Evolutionary conservation across 2,113 vertebrate genomes (phyloP), one percentile per base, ranked within the genome.

Genomic region (Peromyscus polionotus): DNA sequence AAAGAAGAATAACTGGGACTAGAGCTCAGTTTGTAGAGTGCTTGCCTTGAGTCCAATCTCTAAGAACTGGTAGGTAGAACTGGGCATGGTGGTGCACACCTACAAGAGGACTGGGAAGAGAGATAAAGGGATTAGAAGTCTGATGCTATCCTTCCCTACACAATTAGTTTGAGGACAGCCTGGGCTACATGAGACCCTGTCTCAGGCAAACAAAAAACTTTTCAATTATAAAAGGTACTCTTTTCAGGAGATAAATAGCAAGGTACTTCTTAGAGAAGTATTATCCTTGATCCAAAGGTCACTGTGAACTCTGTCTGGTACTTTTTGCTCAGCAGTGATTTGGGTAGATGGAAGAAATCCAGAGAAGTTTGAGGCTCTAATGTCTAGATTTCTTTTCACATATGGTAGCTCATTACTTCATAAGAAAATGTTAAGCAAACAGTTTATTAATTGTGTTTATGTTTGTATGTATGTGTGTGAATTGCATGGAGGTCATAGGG

Each of bases 161-260:
- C 33, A 68, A 2, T 36, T 7, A 36, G 33, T 70, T 70, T 70
- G 65, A 67, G 12, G 65, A 16, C 17, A 36, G 70, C 36, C 36
- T 72, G 68, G 68, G 31, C 67, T 68, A 68, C 31, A 13, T 33
- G 31, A 68, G 11, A 67, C 10, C 65, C 28, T 67, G 26, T 67
- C 10, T 67, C 65, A 67, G 65, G 28, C 28, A 67, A 67, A 67
- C 65, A 67, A 67, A 13, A 77, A 67, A 72, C 80, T 85, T 76
- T 9, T 14, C 36, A 16, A 0, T 96, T 85, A 73, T 36, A 54
- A 0, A 39, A 7, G 59, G 5, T 6, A 17, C 17, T 28, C 7
- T 39, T 28, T 85, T 91, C 13, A 85, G 42, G 80, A 83, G 54
- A 91, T 95, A 73, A 95, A 45, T 45, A 87, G 11, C 16, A 33